These are phyloP conservation scores for Panzeria rudis DNA, from an alignment of 2,888 invertebrate species.

Conservation along the genomic window DNA sequence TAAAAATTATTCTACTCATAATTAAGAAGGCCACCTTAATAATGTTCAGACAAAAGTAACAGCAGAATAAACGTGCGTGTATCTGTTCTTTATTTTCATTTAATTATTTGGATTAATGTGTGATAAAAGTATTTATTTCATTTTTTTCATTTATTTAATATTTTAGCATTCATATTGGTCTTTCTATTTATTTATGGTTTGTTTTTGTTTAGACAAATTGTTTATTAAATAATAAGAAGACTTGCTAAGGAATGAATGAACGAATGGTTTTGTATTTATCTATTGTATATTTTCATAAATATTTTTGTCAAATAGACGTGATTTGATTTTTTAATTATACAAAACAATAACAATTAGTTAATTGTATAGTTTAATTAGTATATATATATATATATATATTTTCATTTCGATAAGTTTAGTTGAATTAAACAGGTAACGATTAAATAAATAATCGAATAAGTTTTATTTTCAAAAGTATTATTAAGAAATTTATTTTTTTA, in stretches of 20 bases:
- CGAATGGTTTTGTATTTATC: background rate
- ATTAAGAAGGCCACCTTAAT: background rate
- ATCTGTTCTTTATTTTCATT: background rate
- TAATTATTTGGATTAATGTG: conserved; percentile 13
- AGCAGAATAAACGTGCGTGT: background rate
- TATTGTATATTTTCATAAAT: background rate
- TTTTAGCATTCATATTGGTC: conserved; percentile 6
- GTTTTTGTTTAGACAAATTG: conserved; percentile 12
- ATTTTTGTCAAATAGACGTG: conserved; percentile 33
- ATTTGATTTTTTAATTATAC: conserved; percentile 30
- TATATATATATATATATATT: too few species aligned
- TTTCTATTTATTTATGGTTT: conserved; percentile 27
- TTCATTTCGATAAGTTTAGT: background rate
- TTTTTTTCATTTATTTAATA: conserved; percentile 22
- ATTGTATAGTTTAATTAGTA: background rate
- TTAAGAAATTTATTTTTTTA: background rate
- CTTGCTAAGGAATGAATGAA: conserved; percentile 11
- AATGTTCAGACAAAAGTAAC: background rate
- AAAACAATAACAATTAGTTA: conserved; percentile 26
- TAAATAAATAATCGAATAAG: background rate
- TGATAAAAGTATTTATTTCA: background rate
- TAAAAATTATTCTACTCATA: background rate
- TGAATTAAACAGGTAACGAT: background rate
- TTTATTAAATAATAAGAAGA: background rate
- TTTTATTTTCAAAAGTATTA: too few species aligned